These are phyloP conservation scores for Drosophila colorata DNA, from an alignment of 2,888 invertebrate genomes.

Conservation along the genomic window DNA sequence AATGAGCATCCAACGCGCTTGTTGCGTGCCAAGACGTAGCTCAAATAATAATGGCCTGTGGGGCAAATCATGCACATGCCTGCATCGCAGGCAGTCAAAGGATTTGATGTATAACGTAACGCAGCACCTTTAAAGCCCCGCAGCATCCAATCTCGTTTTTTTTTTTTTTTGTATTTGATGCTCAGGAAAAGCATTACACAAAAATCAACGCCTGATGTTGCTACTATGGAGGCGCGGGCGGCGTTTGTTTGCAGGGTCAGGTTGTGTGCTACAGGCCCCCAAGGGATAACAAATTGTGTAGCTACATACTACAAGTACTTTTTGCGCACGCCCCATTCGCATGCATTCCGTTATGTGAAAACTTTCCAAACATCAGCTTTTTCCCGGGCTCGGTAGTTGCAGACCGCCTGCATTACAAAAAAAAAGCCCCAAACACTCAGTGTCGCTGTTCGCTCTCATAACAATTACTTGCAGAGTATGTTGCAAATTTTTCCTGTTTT, in stretches of 20 bases:
- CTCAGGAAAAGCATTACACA: conserved; percentile 34
- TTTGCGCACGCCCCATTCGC: conserved; percentile 12
- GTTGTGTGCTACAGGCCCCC: conserved; percentile 19
- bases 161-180: conserved; percentile 29
- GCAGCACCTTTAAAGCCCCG: not conserved
- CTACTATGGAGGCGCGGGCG: not conserved
- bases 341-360: conserved; percentile 40
- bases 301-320: conserved; percentile 34
- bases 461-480: conserved; percentile 59
- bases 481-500: conserved; percentile 19
- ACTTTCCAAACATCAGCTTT: conserved; percentile 42
- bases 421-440: conserved; percentile 13
- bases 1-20: conserved; percentile 31
- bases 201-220: conserved; percentile 44
- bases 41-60: conserved; percentile 37
- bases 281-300: conserved; percentile 41
- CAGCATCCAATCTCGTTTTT: conserved; percentile 16
- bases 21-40: conserved; percentile 11
- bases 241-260: conserved; percentile 36
- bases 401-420: conserved; percentile 1
- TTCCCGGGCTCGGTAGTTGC: conserved; percentile 16
- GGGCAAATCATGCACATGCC: conserved; percentile 25
- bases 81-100: conserved; percentile 38
- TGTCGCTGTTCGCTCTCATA: conserved; percentile 29
- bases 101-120: conserved; percentile 24